Evolutionary conservation across 2,888 invertebrate genomes (phyloP).

Genomic region (Lasioglossum zephyrum): DNA sequence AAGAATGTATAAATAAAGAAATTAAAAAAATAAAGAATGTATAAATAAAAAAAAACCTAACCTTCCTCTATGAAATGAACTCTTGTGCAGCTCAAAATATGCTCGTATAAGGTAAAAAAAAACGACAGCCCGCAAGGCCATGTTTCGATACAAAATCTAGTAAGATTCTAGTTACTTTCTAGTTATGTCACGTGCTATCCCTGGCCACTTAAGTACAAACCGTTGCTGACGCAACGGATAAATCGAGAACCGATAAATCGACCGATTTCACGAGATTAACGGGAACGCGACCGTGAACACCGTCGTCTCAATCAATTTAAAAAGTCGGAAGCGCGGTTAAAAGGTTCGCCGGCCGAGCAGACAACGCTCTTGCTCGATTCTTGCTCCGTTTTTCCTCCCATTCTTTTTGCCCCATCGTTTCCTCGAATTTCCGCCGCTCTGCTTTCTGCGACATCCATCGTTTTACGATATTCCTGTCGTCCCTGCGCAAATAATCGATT

Average conservation of each 20-base stretch:
- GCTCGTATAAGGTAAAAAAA: no score
- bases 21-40: no score
- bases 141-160: no score
- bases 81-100: no score
- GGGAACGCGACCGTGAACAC: neutral
- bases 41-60: no score
- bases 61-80: no score
- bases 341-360: neutral
- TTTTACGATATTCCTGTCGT: neutral
- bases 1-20: no score
- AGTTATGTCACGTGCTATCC: no score
- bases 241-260: slow-evolving; percentile 47
- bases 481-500: neutral
- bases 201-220: neutral
- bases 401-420: neutral
- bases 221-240: neutral
- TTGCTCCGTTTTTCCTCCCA: neutral
- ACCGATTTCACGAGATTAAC: slow-evolving; percentile 20
- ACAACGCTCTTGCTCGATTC: neutral
- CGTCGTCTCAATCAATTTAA: slow-evolving; percentile 42
- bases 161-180: no score
- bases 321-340: slow-evolving; percentile 49
- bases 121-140: no score
- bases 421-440: neutral
- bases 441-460: neutral